Evolutionary conservation across 2,888 invertebrate genomes (phyloP), one percentile per base, ranked within the genome.

Genomic region (Pseudeuparius sepicola): DNA sequence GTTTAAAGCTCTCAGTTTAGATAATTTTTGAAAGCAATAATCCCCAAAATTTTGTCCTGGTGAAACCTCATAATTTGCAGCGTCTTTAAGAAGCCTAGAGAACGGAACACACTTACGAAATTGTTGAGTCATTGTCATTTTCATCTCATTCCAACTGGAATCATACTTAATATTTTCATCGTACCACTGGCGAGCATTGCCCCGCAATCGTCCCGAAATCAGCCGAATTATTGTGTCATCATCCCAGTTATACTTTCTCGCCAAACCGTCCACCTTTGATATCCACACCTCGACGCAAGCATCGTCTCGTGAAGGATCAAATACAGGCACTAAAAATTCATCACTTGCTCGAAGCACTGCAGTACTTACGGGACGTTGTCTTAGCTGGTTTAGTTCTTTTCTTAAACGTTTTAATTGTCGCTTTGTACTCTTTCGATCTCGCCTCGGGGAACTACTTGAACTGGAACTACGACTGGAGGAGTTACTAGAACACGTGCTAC

Each of bases 11-110:
- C n/a, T n/a, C n/a, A n/a, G n/a, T 12, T 41, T 45, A n/a, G 25
- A 32, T 10, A 45, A 13, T 30, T 45, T 45, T n/a, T 39, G 29
- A 17, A 43, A 45, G 34, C 45, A 43, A 37, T 45, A 45, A 13
- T 43, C 43, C 9, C 36, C 24, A 5, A 41, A 31, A 25, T 41
- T 31, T 16, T 43, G 43, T 2, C 39, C 39, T 9, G 25, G 10
- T 17, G 5, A 10, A 2, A 38, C 26, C 20, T 41, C 41, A 29
- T 40, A 45, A 23, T 34, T 27, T 9, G 43, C 39, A 9, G 40
- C 39, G 4, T 43, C 39, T 20, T 28, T 25, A 6, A 39, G 28
- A 16, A 42, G 30, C 30, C 39, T 41, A 11, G 39, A 26, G 36
- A 40, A 41, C 12, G 39, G 37, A 36, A 31, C 30, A n/a, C 15